phyloP scores from a whole-genome alignment of 2,888 invertebrate genomes.

The Quadroppia sp. region DNA sequence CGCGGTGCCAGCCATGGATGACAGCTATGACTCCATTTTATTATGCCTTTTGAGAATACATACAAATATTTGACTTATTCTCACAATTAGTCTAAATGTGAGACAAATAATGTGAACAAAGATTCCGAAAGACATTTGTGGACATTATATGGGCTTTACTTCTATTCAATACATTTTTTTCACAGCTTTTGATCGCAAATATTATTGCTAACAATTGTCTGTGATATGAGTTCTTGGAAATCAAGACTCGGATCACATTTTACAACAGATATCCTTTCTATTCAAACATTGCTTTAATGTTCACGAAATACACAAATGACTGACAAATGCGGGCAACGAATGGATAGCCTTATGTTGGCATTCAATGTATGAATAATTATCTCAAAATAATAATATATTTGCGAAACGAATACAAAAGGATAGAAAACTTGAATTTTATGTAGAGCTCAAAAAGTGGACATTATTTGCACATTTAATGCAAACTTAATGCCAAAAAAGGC shows the following conservation, averaged over 20 bases:
- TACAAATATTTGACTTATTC: conserved; percentile 3
- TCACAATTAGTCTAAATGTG: conserved; percentile 12
- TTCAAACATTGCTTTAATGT: no score
- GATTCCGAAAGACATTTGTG: neutral
- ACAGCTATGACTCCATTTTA: conserved; percentile 1
- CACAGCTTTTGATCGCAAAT: no score
- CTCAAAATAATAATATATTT: neutral
- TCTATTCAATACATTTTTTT: neutral
- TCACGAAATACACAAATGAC: no score
- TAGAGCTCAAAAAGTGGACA: neutral
- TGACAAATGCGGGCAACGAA: no score
- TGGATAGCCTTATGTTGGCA: no score
- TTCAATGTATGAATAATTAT: neutral
- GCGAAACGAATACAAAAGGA: neutral
- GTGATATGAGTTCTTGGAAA: no score
- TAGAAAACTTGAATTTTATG: neutral
- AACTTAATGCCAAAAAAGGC: neutral
- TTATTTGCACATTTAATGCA: neutral
- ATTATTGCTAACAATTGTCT: no score
- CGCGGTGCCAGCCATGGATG: neutral
- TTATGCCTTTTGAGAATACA: neutral
- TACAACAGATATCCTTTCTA: no score
- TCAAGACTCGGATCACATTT: no score
- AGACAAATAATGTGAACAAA: neutral
- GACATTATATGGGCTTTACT: neutral